Base-by-base conservation (phyloP, 2,113 vertebrate species). In the Calcarius ornatus region DNA sequence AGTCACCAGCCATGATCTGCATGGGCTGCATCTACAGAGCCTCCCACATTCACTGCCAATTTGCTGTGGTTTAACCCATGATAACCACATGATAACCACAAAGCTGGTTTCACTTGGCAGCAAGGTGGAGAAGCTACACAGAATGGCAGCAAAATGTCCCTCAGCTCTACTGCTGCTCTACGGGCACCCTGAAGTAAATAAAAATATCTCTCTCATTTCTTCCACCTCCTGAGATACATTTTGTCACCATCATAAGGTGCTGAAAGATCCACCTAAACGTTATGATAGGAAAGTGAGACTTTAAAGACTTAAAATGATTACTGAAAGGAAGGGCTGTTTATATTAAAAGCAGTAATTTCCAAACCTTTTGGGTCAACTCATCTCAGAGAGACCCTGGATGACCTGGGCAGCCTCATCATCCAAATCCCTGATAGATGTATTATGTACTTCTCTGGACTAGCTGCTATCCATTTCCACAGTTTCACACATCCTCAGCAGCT, bases 31-130 rank as follows among this genome's bases (percentile, higher is more conserved):
- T 54, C 71, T 51, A 13, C 3, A 30, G 12, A 37, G 63, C 23
- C 23, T 81, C 59, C 37, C 2, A 6, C 0, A 0, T 30, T 59
- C 75, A 15, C 27, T 64, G 56, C 11, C 30, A 22, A 9, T 78
- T 81, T 48, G 72, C 77, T 81, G 70, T 89, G 47, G 19, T 71
- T 89, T 86, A 86, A 81, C 35, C 51, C 50, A 35, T 7, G 65
- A n/a, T 71, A 80, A 91, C 18, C 50, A 45, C 50, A 38, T 7
- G 56, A 40, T 50, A 81, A 89, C 23, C 56, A 54, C 51, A 43
- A 83, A 66, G 51, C 18, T 54, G 28, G 40, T 51, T 80, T 83
- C 57, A 22, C 42, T 65, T 53, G 45, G 40, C 45, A 63, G n/a
- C 16, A 48, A 66, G 27, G 27, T 50, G 42, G 35, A 90, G 31